Conservation (phyloP, 2,113 vertebrate species). For the Pachyramphus minor region DNA sequence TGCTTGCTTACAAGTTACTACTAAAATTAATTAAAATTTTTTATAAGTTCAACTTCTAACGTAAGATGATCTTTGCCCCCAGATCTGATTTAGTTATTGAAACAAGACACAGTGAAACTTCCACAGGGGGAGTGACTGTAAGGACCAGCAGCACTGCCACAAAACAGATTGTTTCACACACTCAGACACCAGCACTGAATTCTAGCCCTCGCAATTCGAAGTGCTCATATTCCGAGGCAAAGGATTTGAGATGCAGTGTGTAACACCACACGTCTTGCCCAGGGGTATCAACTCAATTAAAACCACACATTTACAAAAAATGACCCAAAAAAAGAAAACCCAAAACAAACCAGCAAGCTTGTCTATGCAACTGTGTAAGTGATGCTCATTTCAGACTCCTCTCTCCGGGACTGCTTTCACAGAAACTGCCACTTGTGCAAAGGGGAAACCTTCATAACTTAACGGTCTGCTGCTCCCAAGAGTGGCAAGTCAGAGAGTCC, state of each 20-base stretch:
- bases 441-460: not conserved
- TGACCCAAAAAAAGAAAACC: not conserved
- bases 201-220: rapidly evolving
- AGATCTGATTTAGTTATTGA: not conserved
- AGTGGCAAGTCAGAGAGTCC: not conserved
- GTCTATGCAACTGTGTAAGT: not conserved
- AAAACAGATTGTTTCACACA: not conserved
- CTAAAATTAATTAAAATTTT: not conserved
- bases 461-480: not conserved
- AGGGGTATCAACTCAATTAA: not conserved
- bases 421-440: not conserved
- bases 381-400: not conserved
- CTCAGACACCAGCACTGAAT: not conserved
- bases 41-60: not conserved
- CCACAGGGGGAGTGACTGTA: rapidly evolving
- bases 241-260: rapidly evolving
- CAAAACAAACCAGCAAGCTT: not conserved
- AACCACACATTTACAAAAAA: not conserved
- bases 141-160: not conserved
- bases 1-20: not conserved
- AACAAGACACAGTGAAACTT: not conserved
- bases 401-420: not conserved
- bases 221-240: not conserved
- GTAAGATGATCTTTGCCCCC: not conserved
- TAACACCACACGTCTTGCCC: not conserved